Base-by-base conservation (phyloP, 2,113 vertebrate species). In the Corydoras maculifer region DNA sequence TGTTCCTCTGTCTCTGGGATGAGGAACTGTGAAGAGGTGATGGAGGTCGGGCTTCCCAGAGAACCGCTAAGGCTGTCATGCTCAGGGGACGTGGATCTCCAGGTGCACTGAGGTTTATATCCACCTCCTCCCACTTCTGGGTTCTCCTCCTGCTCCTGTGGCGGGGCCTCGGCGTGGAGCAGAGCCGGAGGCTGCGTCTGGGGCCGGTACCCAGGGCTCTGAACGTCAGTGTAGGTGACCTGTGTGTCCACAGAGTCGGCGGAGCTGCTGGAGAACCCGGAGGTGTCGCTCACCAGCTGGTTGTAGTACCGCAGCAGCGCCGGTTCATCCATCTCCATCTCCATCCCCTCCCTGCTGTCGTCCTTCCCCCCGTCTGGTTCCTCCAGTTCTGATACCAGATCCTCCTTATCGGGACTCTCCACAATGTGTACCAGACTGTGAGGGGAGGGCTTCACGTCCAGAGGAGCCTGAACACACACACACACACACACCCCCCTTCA, bases 11-110 rank as follows among this genome's bases (percentile, higher is more conserved):
- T 79, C 13, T 90, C 86, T 0, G 94, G 94, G 73, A 98, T 92
- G 76, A 98, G 87, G 85, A 97, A 98, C 74, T 97, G 94, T 18
- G 94, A 92, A 62, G 96, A 98, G 75, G 92, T 94, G 74, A 98
- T 79, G 0, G 95, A 98, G 14, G 93, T 96, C 0, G 96, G 96
- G 64, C 95, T 98, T 55, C 96, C 96, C 62, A 98, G 91, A 9
- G 86, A 90, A 11, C 91, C 88, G 58, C 91, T 91, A 11, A 80
- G 69, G 68, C 86, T 87, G 79, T 84, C 89, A 68, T 91, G 92
- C 69, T 82, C 89, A 0, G 94, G 92, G 49, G 91, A 92, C 71
- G 90, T 89, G 62, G 84, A 8, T 25, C 87, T 88, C 94, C 94
- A 98, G 14, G 91, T 86, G 70, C 84, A 87, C 86, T 98, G 96